These are phyloP conservation scores for Hypena proboscidalis DNA, from an alignment of 2,888 invertebrate species.

Conservation along the genomic window DNA sequence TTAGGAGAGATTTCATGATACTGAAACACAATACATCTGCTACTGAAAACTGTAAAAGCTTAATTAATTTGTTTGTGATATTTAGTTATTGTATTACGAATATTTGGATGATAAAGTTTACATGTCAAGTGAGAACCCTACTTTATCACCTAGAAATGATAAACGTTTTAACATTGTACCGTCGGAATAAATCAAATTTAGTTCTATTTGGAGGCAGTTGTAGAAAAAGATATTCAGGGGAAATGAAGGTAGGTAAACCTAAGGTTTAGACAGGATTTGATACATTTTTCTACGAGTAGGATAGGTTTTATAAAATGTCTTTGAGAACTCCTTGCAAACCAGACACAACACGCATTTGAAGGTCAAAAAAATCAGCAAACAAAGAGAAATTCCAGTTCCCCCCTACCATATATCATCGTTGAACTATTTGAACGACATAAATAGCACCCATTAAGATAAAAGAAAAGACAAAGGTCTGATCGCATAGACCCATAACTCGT, in stretches of 20 bases:
- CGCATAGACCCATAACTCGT: conserved; percentile 59
- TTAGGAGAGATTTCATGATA: conserved; percentile 30
- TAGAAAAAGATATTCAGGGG: too few species aligned
- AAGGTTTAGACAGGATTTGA: too few species aligned
- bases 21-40: conserved; percentile 33
- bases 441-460: conserved; percentile 63
- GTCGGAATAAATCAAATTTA: too few species aligned
- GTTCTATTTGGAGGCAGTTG: too few species aligned
- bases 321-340: conserved; percentile 20
- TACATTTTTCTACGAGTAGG: too few species aligned
- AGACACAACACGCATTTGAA: conserved; percentile 23
- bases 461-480: conserved; percentile 47
- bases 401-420: conserved; percentile 48
- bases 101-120: conserved; percentile 33
- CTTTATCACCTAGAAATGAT: conserved; percentile 1
- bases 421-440: conserved; percentile 55
- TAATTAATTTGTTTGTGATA: conserved; percentile 34
- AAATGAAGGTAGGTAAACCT: too few species aligned
- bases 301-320: too few species aligned
- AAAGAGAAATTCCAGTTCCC: conserved; percentile 37
- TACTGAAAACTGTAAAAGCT: conserved; percentile 27
- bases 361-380: conserved; percentile 21
- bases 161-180: neutral
- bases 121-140: conserved; percentile 8
- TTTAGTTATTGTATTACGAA: conserved; percentile 23